Evolutionary conservation across 2,888 invertebrate genomes (phyloP), one percentile per base, ranked within the genome.

Genomic region (Lochmaea capreae): DNA sequence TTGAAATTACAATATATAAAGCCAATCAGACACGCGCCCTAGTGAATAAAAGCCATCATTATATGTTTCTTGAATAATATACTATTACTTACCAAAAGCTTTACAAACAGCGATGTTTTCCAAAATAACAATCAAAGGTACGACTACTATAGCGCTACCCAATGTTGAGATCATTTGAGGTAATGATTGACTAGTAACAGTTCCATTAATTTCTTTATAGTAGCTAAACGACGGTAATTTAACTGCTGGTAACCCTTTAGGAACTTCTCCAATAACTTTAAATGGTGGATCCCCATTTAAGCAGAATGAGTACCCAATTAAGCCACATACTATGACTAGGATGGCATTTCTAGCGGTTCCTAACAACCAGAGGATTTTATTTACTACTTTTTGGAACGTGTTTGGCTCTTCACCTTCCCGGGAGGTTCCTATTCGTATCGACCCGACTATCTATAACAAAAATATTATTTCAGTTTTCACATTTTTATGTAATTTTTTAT

Each of bases 51-150:
- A 49, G n/a, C n/a, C 6, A 49, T 33, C 33, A 33, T 33, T 33
- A 33, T 33, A 26, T 26, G 26, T 4, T 26, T 3, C 6, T 33
- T 33, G 12, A 49, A 49, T 4, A 49, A n/a, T 12, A 49, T n/a
- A 54, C 8, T 18, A 54, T 54, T 62, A 86, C 90, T 90, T 87
- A 94, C 94, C 93, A 86, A 97, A 97, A 39, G 96, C 96, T 89
- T 97, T 97, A 87, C 96, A 97, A 81, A 97, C 96, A 18, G 97
- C 95, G 79, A 97, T 95, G 83, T 95, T 94, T 86, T 97, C 97
- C 87, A 98, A 91, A 52, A 97, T 89, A 18, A 95, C 94, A 81
- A 97, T 93, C 42, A 98, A 88, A 1, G 97, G 97, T 66, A 97
- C 91, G 26, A 97, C 95, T 69, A 95, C 88, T 67, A 97, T 89